Evolutionary conservation across 2,888 invertebrate species (phyloP), one percentile per base, ranked within the genome.

Genomic region (Dryobotodes eremita): DNA sequence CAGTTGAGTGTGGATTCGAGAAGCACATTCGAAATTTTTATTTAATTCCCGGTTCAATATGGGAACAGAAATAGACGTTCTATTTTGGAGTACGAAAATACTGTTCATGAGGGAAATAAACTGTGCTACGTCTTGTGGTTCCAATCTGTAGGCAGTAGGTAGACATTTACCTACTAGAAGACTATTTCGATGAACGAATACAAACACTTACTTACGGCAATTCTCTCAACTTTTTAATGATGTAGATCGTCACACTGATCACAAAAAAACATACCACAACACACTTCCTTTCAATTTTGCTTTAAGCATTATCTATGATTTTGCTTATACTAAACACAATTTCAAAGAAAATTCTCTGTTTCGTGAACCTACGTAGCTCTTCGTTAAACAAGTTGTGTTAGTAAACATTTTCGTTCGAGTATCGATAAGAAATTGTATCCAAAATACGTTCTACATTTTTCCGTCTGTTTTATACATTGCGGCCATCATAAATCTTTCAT

Each of bases 401-500:
- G 17, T 26, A 7, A 55, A 57, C 15, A 42, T 59, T 73, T 46
- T 73, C 13, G 17, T 48, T 65, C 11, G 36, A 65, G 15, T 48
- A 61, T 48, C 36, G 31, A 62, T 36, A 31, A 79, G 36, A 42
- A 42, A 26, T 5, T n/a, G 4, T 57, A 50, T 53, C 42, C 36
- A 46, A 66, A 42, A 4, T 26, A 31, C 59, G 4, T 26, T 36
- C 23, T 57, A 64, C 23, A 46, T 76, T 68, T 84, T 72, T 62
- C 8, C 17, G 13, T 17, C 11, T 20, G 31, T 66, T 57, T 42
- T 20, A 55, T 53, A 62, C n/a, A n/a, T 7, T 6, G n/a, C 64
- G 26, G 23, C 17, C 31, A 42, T 79, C 73, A 72, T 81, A 83
- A 81, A 81, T 85, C 68, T 82, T 80, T 71, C 80, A 83, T 59